Base-by-base conservation (phyloP, 2,888 invertebrate genomes). In the Argynnis bischoffii region DNA sequence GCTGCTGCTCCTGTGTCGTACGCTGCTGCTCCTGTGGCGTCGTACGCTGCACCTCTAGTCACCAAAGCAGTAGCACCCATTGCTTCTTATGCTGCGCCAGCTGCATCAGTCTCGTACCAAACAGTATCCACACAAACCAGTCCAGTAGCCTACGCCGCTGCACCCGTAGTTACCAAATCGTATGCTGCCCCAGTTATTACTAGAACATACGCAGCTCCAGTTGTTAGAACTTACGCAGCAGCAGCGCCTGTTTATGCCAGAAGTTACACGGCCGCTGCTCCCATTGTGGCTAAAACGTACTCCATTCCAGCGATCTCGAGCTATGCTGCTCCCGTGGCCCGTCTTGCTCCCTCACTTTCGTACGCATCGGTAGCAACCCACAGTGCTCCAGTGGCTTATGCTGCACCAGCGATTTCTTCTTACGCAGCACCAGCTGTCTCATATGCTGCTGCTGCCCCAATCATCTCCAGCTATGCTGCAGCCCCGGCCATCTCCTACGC, bases 321-420 rank as follows among this genome's bases (percentile, higher is more conserved):
- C 18, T 69, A 72, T 51, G 70, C 75, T 56, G 69, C 73, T 63
- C 72, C 75, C 59, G 67, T 71, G 18, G 64, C 75, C 3, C 68
- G 69, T 11, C 63, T 71, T 54, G 61, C 72, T 53, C 87, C 76
- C 2, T 75, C 80, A 16, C 51, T 68, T 2, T 69, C 85, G 26
- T 91, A 92, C 79, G 86, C 94, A 63, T 93, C 95, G 61, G 93
- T 94, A 76, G 93, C 94, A 68, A 87, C 88, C 73, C 95, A 94
- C 84, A 94, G 94, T 66, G 70, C 72, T 14, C 55, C 73, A 46
- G 87, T 93, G 66, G 71, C 75, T 35, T 76, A 78, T 64, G 76
- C 79, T 74, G 80, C 77, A 26, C 94, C 80, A 50, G 74, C 76
- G 6, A 51, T 67, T 14, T 61, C 68, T 11, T 46, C 69, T n/a